Base-by-base conservation (phyloP, 2,888 invertebrate species). In the Geotrupes spiniger region DNA sequence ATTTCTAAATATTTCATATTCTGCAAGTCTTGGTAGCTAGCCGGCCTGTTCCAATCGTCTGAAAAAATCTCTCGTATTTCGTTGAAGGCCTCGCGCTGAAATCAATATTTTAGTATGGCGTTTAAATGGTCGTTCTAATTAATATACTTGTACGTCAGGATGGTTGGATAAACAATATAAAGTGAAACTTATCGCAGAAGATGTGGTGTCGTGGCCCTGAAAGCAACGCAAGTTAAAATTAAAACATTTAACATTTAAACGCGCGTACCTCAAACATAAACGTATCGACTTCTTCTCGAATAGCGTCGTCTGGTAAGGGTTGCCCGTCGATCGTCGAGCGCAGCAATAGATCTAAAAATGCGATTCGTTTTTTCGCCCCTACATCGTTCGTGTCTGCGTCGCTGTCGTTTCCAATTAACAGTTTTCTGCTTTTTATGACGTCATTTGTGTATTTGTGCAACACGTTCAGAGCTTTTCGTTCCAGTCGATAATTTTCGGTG, bases 261-360 rank as follows among this genome's bases (percentile, higher is more conserved):
- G 14, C 27, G 61, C 64, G 69, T 64, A 83, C 83, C 68, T 81
- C 85, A 68, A 87, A 87, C 81, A 87, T 83, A 57, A 87, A 85
- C 0, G 87, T 87, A 55, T 86, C 83, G 0, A 86, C 84, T 72
- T 87, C 84, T 64, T 85, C 83, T 44, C 82, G 74, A 36, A 87
- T 78, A 50, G 80, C 79, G 16, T 78, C 65, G 52, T 81, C 78
- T 4, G 77, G 76, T 36, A 87, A 69, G 2, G 76, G 78, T 51
- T 76, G 66, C 1, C 81, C 83, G 54, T 82, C 79, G 10, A 79
- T 74, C 58, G 78, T 78, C 2, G 49, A 43, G 16, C 59, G 73
- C 9, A 87, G 66, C 2, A 87, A 65, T 31, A 85, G 71, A 71
- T 87, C 87, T 61, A 87, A 71, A 62, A 87, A 85, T 0, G 83